Evolutionary conservation across 2,113 vertebrate species (phyloP).

Genomic region (Ptyas mucosa): DNA sequence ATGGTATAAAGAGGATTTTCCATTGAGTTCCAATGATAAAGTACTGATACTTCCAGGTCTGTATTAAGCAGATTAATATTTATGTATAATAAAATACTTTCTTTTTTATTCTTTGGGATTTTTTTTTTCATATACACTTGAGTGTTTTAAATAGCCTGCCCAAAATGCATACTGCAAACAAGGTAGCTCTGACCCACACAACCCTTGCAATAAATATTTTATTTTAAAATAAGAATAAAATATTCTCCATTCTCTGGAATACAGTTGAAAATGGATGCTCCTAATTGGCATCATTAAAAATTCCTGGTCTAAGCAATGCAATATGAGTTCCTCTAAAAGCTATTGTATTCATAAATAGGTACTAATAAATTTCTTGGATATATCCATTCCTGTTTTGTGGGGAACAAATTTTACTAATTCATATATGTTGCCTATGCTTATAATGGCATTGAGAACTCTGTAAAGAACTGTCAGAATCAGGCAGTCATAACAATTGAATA

Average conservation of each 20-base stretch:
- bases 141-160: too few relatives aligned
- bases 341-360: neutral
- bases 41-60: slow-evolving; percentile 88
- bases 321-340: neutral
- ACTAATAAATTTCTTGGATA: neutral
- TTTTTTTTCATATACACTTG: neutral
- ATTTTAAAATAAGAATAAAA: neutral
- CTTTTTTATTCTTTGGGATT: neutral
- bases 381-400: neutral
- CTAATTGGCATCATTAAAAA: neutral
- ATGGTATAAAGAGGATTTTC: slow-evolving; percentile 87
- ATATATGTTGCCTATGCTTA: neutral
- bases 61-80: neutral
- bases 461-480: neutral
- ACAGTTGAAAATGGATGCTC: neutral
- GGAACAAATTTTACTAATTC: neutral
- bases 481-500: neutral
- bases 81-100: neutral
- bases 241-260: neutral
- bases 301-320: neutral
- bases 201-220: neutral
- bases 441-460: neutral
- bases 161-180: neutral
- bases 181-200: neutral
- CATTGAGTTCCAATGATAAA: slow-evolving; percentile 81